Evolutionary conservation across 2,113 vertebrate species (phyloP).

Genomic region (Thomomys bottae): DNA sequence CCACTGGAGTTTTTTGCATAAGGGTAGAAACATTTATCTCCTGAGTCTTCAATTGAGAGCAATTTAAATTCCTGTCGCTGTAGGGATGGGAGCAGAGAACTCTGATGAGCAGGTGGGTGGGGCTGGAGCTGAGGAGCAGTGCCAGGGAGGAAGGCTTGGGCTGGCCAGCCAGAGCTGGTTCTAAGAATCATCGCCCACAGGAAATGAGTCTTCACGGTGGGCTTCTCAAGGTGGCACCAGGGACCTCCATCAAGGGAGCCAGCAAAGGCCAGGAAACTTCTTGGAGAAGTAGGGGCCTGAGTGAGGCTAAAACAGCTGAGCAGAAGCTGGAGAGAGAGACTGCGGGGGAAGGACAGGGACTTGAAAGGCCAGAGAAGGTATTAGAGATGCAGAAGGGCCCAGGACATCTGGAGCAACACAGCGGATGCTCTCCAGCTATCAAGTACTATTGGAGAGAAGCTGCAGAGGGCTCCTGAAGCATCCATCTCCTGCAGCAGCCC

Average conservation of each 20-base stretch:
- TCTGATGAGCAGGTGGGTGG: not conserved
- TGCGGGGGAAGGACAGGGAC: not conserved
- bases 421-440: not conserved
- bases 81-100: constrained; percentile 44
- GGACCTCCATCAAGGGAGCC: not conserved
- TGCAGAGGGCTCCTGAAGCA: not conserved
- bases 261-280: not conserved
- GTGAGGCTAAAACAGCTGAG: not conserved
- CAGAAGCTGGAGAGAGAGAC: too few relatives aligned
- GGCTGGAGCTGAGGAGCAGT: not conserved
- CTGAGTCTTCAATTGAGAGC: constrained; percentile 45
- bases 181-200: not conserved
- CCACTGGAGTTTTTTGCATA: not conserved
- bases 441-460: not conserved
- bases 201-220: not conserved
- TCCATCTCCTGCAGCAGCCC: not conserved
- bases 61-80: constrained; percentile 49
- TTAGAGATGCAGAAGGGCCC: rapidly evolving
- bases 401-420: rapidly evolving
- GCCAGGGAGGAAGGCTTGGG: not conserved
- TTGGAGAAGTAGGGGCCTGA: not conserved
- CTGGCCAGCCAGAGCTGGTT: not conserved
- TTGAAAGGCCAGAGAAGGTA: not conserved
- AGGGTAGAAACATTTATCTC: constrained; percentile 46
- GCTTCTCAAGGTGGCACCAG: not conserved